A percentile compares a stretch with the other conserved stretches of the same genome.
These are phyloP conservation scores for Bathynomus jamesi DNA, from an alignment of 1,140 invertebrate species.

Conservation along the genomic window DNA sequence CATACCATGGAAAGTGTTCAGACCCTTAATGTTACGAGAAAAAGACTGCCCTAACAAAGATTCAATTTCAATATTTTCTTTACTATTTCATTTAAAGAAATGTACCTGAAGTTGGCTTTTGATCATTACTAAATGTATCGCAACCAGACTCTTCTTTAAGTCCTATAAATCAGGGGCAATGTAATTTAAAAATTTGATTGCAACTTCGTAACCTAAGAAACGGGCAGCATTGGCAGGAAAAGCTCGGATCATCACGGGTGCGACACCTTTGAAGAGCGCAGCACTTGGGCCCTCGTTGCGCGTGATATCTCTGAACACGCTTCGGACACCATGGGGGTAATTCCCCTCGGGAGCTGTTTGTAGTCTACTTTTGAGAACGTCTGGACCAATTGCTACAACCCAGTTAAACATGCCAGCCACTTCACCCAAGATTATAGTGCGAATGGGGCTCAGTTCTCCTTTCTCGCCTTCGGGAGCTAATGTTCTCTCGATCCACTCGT, in stretches of 20 bases:
- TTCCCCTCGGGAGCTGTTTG: slow-evolving; percentile 90
- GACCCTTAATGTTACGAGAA: too few relatives aligned
- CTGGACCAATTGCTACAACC: slow-evolving; percentile 90
- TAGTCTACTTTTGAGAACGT: slow-evolving; percentile 92
- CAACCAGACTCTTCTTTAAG: too few relatives aligned
- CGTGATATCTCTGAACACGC: slow-evolving; percentile 71
- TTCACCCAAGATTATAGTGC: slow-evolving; percentile 87
- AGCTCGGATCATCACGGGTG: slow-evolving; percentile 78
- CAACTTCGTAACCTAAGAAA: slow-evolving; percentile 73
- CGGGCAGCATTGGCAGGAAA: slow-evolving; percentile 93
- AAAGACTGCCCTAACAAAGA: too few relatives aligned
- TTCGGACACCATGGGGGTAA: slow-evolving; percentile 76
- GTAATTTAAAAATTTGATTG: slow-evolving; percentile 57
- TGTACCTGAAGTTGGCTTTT: too few relatives aligned
- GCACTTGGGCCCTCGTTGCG: slow-evolving; percentile 63
- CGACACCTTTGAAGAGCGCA: slow-evolving; percentile 73
- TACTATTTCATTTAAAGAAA: too few relatives aligned
- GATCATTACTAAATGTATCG: too few relatives aligned
- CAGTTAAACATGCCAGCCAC: slow-evolving; percentile 94
- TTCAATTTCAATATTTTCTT: too few relatives aligned
- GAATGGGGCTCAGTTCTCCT: slow-evolving; percentile 54
- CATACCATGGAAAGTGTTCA: too few relatives aligned
- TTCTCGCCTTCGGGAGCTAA: slow-evolving; percentile 55
- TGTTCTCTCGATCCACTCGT: slow-evolving; percentile 75
- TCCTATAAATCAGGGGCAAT: slow-evolving; percentile 49